Conservation (phyloP, 2,888 invertebrate species). For the Drosophila kanekoi region DNA sequence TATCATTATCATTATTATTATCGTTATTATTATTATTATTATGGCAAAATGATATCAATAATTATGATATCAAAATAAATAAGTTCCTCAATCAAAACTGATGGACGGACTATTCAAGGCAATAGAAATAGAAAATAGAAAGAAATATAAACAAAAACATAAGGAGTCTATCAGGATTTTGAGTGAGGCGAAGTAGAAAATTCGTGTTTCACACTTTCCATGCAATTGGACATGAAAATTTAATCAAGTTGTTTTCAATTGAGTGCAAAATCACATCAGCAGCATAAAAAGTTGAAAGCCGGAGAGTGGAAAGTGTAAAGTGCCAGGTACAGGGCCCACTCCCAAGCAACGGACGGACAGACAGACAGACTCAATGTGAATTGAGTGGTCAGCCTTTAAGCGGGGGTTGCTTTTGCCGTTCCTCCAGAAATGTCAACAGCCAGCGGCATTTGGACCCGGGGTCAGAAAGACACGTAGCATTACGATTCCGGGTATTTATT, state of each 20-base stretch:
- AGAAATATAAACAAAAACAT: not conserved
- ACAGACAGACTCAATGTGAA: constrained; percentile 35
- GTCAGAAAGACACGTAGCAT: constrained; percentile 33
- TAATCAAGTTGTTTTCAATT: constrained; percentile 81
- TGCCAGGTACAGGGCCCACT: constrained; percentile 33
- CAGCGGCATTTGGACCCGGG: constrained; percentile 22
- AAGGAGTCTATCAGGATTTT: constrained; percentile 32
- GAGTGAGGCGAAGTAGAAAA: constrained; percentile 43
- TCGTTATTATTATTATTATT: too few relatives aligned
- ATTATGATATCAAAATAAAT: not conserved
- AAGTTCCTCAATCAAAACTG: not conserved
- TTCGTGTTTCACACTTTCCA: constrained; percentile 57
- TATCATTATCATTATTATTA: too few relatives aligned
- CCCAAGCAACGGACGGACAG: constrained; percentile 11
- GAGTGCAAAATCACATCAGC: constrained; percentile 84
- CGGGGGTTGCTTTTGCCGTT: constrained; percentile 43
- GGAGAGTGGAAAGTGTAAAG: constrained; percentile 48
- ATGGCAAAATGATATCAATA: not conserved
- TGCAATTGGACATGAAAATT: constrained; percentile 72
- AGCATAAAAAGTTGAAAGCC: constrained; percentile 49
- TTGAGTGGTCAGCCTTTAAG: constrained; percentile 54
- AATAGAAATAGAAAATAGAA: constrained; percentile 31
- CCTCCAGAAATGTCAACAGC: constrained; percentile 67
- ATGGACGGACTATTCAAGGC: constrained; percentile 4
- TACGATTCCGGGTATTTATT: constrained; percentile 68